Conservation (phyloP, 30 jellyfish, hydroid and myxozoan species). For the Turritopsis dohrnii region DNA sequence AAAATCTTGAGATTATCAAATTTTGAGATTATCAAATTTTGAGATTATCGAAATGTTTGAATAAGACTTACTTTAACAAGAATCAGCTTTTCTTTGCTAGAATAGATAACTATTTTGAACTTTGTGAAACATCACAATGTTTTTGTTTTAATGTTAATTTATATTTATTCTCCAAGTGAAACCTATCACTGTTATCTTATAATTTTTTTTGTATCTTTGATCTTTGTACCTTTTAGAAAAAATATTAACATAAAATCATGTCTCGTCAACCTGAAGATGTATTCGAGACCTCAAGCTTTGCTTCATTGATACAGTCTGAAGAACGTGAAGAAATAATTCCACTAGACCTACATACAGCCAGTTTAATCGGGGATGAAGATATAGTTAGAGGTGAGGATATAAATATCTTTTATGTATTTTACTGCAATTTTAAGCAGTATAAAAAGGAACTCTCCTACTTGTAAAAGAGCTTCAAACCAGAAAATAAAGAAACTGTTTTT, state of each 20-base stretch:
- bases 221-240: background rate
- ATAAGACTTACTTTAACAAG: too few species aligned
- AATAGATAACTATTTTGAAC: too few species aligned
- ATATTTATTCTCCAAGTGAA: background rate
- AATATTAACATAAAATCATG: background rate
- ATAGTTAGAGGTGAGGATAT: constrained; percentile 42
- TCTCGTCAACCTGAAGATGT: constrained; percentile 26
- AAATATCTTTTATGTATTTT: background rate
- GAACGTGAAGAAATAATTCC: constrained; percentile 72
- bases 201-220: background rate
- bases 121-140: too few species aligned
- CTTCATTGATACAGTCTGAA: constrained; percentile 45
- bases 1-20: too few species aligned
- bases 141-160: too few species aligned
- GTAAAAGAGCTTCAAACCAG: too few species aligned
- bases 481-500: too few species aligned
- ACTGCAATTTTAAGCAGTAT: too few species aligned
- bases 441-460: too few species aligned
- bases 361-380: constrained; percentile 77
- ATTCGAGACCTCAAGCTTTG: constrained; percentile 34
- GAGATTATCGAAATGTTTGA: too few species aligned
- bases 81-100: too few species aligned
- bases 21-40: too few species aligned
- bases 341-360: constrained; percentile 77
- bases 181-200: background rate